Base-by-base conservation (phyloP, 2,113 vertebrate species). In the Indicator indicator region DNA sequence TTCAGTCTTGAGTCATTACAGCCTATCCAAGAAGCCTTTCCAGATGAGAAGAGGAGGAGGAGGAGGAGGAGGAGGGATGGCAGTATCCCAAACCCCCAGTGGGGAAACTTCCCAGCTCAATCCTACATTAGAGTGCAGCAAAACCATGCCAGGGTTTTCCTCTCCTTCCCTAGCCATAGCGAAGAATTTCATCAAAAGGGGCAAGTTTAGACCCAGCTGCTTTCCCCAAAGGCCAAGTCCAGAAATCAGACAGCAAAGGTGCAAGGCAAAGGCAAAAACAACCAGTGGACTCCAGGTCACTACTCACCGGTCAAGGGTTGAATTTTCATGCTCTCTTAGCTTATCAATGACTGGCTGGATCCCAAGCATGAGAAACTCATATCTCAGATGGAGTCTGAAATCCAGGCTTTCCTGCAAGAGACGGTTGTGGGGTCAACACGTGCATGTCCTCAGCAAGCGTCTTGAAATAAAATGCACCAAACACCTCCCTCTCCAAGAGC, bases 321-420 rank as follows among this genome's bases (percentile, higher is more conserved):
- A 98, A 97, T 99, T 99, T 95, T 99, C 99, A 88, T 99, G 99
- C 64, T 99, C 98, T 56, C 99, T 98, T 58, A 99, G 98, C 94
- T 99, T 99, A 94, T 99, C 99, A 48, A 99, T 99, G 82, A 99
- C 98, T 27, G 99, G 99, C 88, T 99, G 99, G 96, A 99, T 99
- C 81, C 99, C 99, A 42, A 99, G 97, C 99, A 99, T 99, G 50
- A 99, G 98, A 95, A 99, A 99, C 92, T 99, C 99, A 0, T 99
- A 99, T 97, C 99, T 98, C 88, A 99, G 98, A 91, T 99, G 99
- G 89, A 99, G 98, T 96, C 99, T 99, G 95, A 99, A 99, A 97
- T 99, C 99, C 97, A 99, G 96, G 96, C 99, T 99, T 77, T 99
- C 97, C 99, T 99, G 92, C 50, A 97, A 97, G 72, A 62, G 52